Conservation (phyloP, 2,797 vertebrate genomes). For the Eleutherodactylus coqui region DNA sequence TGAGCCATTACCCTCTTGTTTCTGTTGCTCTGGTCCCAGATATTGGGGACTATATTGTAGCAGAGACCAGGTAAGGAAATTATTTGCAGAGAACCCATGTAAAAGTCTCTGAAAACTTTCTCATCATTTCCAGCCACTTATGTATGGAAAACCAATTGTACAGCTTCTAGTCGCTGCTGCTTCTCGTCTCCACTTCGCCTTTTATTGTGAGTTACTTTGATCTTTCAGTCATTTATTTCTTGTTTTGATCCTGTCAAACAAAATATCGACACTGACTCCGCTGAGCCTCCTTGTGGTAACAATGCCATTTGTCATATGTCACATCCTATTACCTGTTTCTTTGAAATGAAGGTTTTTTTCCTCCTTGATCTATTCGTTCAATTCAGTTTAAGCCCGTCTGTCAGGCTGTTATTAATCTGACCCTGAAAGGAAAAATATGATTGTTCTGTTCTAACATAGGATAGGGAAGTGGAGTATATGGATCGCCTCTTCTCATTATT, state of each 20-base stretch:
- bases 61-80: not conserved
- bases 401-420: slow-evolving; percentile 24
- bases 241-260: slow-evolving; percentile 53
- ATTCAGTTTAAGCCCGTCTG: slow-evolving; percentile 6
- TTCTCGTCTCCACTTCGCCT: slow-evolving; percentile 17
- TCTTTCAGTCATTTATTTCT: slow-evolving; percentile 52
- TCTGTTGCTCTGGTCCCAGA: not conserved
- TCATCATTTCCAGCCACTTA: slow-evolving; percentile 3
- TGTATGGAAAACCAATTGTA: not conserved
- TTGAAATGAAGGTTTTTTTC: not conserved
- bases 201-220: slow-evolving; percentile 29
- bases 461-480: not conserved
- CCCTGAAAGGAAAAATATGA: slow-evolving; percentile 2
- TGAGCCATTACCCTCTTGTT: not conserved
- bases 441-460: not conserved
- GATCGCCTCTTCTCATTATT: not conserved
- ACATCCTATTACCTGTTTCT: slow-evolving; percentile 24
- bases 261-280: slow-evolving; percentile 36
- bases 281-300: slow-evolving; percentile 29
- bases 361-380: not conserved
- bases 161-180: slow-evolving; percentile 3
- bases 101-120: not conserved
- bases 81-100: not conserved
- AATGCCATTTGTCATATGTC: slow-evolving; percentile 55
- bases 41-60: not conserved